These are phyloP conservation scores for Ischnura elegans DNA, from an alignment of 2,888 invertebrate genomes.

Conservation along the genomic window DNA sequence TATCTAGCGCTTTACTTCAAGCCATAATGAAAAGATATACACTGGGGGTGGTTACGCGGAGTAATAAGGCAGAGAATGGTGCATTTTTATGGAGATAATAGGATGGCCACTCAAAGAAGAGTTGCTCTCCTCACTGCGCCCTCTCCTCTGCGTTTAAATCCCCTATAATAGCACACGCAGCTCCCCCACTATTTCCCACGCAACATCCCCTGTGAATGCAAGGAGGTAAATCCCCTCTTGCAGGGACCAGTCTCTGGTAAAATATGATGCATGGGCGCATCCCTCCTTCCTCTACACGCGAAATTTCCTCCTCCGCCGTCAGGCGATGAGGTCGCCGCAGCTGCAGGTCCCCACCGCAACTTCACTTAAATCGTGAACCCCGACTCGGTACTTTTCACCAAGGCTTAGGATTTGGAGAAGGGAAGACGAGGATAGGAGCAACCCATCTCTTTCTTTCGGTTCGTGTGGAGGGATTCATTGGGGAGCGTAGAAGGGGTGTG, in stretches of 20 bases:
- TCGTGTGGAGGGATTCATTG: no score
- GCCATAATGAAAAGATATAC: no score
- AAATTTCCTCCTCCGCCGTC: background rate
- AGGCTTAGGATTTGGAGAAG: background rate
- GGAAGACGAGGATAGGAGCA: background rate
- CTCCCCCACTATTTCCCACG: background rate
- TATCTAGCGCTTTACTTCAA: no score
- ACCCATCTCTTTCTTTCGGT: background rate
- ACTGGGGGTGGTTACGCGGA: no score
- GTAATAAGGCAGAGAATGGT: no score
- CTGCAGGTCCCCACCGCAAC: background rate
- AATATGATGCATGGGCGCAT: background rate
- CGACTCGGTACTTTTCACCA: background rate
- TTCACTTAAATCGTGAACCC: slow-evolving; percentile 19
- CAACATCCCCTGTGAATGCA: background rate
- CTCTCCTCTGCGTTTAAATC: no score
- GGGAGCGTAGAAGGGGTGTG: background rate
- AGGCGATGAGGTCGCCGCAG: background rate
- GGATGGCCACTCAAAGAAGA: no score
- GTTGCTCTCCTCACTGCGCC: no score
- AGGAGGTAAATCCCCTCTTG: no score
- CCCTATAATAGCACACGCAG: no score
- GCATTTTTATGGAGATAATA: no score
- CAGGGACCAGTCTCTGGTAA: background rate
- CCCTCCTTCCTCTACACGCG: background rate